Evolutionary conservation across 2,888 invertebrate genomes (phyloP), one percentile per base, ranked within the genome.

Genomic region (Brachynemurus nebulosus): DNA sequence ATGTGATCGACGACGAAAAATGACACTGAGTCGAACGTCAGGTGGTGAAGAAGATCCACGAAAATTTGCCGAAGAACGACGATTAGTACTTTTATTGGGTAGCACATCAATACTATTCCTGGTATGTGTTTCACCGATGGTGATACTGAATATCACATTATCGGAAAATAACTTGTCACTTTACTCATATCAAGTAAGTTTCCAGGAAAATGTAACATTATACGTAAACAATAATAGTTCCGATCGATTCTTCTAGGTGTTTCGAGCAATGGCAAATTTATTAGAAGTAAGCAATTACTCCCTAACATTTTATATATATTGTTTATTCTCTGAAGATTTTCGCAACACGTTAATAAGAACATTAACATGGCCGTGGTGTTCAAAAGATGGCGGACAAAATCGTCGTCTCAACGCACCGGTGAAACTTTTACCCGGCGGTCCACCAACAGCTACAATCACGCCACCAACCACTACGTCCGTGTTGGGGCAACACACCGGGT

Each of bases 271-370:
- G 40, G 80, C 82, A 45, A 84, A 84, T 63, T 67, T 83, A 23
- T 64, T 84, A 58, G 83, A 84, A 65, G 69, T 83, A 39, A 74
- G 76, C 51, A 83, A 83, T 62, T 84, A 83, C 61, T 81, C 83
- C 23, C 74, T 81, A 49, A 83, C 83, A 27, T 84, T 84, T 66
- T 80, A 83, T 61, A 79, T 84, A 48, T 84, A 84, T 64, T 83
- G 80, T 59, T 70, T 82, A 47, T 81, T 83, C 61, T 82, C 81
- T 50, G 78, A 81, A 55, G 82, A 83, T 56, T 84, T 83, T 60
- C 72, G 83, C 25, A 76, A 74, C 55, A 83, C 82, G 1, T 62
- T 80, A 49, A 62, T 78, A 50, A 68, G 74, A 21, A 78, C 78
- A n/a, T 61, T 80, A 48, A 69, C 71, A 48, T 72, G 76, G 67